A percentile compares a stretch with the other conserved stretches of the same genome.
These are phyloP conservation scores for Lipotes vexillifer DNA, from an alignment of 2,113 vertebrate genomes.

Conservation along the genomic window DNA sequence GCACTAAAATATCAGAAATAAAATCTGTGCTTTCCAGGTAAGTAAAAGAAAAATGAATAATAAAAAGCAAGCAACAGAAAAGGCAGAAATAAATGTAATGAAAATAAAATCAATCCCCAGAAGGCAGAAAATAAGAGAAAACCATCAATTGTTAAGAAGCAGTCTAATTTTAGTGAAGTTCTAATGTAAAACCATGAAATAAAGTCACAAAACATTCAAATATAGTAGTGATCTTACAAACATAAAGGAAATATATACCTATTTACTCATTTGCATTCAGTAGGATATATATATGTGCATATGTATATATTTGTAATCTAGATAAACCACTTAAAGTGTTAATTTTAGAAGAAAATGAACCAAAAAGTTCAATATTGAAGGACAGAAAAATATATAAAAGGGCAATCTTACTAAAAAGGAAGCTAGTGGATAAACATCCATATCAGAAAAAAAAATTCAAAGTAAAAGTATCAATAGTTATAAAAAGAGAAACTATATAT, in stretches of 20 bases:
- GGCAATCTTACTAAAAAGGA: not conserved
- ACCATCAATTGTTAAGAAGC: not conserved
- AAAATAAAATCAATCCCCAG: conserved; percentile 12
- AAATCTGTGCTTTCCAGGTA: not conserved
- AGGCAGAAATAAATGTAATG: not conserved
- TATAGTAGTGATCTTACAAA: not conserved
- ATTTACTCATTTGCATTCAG: not conserved
- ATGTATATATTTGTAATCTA: not conserved
- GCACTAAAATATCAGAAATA: conserved; percentile 5
- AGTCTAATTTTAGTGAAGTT: not conserved
- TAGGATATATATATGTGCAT: not conserved
- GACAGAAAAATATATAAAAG: not conserved
- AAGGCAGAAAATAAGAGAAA: not conserved
- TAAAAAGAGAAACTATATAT: not conserved
- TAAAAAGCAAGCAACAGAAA: conserved; percentile 30
- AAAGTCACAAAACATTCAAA: not conserved
- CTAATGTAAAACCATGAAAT: not conserved
- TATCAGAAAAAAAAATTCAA: not conserved
- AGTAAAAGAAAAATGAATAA: conserved; percentile 34
- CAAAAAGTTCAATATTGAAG: not conserved
- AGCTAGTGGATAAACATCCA: not conserved
- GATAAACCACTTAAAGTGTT: not conserved
- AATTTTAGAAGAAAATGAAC: not conserved
- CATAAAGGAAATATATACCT: not conserved
- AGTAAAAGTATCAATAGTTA: not conserved